Base-by-base conservation (phyloP, 2,888 invertebrate species). In the Rhagophthalmus giganteus region DNA sequence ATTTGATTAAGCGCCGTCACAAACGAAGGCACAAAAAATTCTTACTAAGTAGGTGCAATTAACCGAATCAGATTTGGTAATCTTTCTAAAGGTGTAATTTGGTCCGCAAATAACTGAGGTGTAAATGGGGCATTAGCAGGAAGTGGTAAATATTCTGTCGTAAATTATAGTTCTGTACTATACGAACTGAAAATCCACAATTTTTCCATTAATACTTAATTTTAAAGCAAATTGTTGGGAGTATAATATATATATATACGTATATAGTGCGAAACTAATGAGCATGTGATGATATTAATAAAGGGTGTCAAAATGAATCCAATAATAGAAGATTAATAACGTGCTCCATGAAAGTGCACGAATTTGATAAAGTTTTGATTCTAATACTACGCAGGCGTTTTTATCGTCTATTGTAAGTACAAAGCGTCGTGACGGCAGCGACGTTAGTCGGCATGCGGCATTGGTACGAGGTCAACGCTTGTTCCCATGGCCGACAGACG, bases 401-500 rank as follows among this genome's bases (percentile, higher is more conserved):
- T 55, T 41, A 55, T 51, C 41, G 38, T 42, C 28, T 38, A 46
- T 40, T 38, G 39, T 41, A 42, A 28, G 40, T 26, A 44, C 40
- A 24, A 35, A 55, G 47, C 55, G 42, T 55, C 55, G 46, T 39
- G 55, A 47, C 51, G 51, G 46, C 33, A 27, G 41, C 46, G 42
- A 45, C 31, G 48, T 54, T 51, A 55, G 55, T 55, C 51, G 55
- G 55, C 55, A 55, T 55, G 55, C 46, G 50, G 55, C 47, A 34
- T 51, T 45, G 50, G 38, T 26, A 51, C 47, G 49, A 51, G 30
- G 37, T 46, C 42, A 38, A 51, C 44, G 44, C 44, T 44, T 48
- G 31, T 54, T 49, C 44, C 49, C 44, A 67, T 67, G 67, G 67
- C 60, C 54, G 59, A 60, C 52, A 59, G 61, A 61, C 57, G 62